Evolutionary conservation across 2,113 vertebrate genomes (phyloP), one percentile per base, ranked within the genome.

Genomic region (Piprites chloris): DNA sequence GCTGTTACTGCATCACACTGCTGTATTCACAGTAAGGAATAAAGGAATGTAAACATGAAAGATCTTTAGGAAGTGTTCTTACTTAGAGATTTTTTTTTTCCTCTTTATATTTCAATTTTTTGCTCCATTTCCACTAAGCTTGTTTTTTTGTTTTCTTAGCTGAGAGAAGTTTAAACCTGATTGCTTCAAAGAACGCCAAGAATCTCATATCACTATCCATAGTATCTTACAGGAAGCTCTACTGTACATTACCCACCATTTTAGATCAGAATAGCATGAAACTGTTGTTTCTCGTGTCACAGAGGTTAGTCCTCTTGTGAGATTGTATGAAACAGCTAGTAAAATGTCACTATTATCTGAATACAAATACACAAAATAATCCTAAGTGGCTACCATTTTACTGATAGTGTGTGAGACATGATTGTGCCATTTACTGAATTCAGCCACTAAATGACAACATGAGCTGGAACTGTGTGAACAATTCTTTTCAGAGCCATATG

Each of bases 301-400:
- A 86, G 65, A 71, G n/a, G 73, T 93, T 85, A 96, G 18, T 72
- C 84, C 87, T 96, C 72, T 37, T 94, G 69, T 71, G 72, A 85
- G 39, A 53, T 80, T 46, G 67, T 44, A 77, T 42, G 32, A 91
- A 96, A 79, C 39, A 73, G 61, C 39, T 49, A 66, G 87, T 68
- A 85, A 87, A 94, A 97, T 74, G 52, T 85, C 79, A 92, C 68
- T 95, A 56, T 85, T 91, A 72, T 78, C 50, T 88, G 84, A 96
- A 96, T 81, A 81, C 78, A 95, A 95, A 75, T 35, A 93, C 52
- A 97, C 72, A 87, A 91, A 96, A 95, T 95, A 96, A 96, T 94
- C 78, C 61, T 85, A 97, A 92, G 41, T 79, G 85, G 62, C 55
- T 49, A 86, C 61, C 42, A 81, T 95, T 95, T 95, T 41, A 49